Evolutionary conservation across 1,140 invertebrate genomes (phyloP).

Genomic region (Eulimnadia texana): DNA sequence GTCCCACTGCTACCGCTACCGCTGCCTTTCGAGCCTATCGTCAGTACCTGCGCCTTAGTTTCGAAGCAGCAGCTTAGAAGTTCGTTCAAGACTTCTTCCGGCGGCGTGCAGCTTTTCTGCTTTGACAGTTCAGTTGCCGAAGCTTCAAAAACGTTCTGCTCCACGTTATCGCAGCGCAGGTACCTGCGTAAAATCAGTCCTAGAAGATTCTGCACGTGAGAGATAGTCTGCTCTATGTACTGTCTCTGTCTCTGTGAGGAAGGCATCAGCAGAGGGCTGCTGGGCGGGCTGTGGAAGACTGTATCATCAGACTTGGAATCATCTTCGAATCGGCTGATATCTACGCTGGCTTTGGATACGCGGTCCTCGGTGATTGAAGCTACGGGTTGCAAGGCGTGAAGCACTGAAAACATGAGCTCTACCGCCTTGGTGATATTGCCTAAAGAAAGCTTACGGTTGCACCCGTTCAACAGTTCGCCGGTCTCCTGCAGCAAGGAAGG

Average conservation of each 20-base stretch:
- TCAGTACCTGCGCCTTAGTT: too few species aligned
- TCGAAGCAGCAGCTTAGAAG: too few species aligned
- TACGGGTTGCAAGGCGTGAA: neutral
- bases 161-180: neutral
- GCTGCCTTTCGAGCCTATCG: too few species aligned
- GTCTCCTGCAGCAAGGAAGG: slow-evolving; percentile 55
- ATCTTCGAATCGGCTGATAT: neutral
- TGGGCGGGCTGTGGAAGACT: slow-evolving; percentile 11
- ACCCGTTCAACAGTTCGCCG: slow-evolving; percentile 25
- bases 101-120: too few species aligned
- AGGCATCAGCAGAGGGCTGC: neutral
- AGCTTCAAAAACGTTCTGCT: too few species aligned
- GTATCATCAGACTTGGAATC: neutral
- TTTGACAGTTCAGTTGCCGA: too few species aligned
- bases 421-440: slow-evolving; percentile 15
- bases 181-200: neutral
- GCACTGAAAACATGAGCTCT: neutral
- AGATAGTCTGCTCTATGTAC: neutral
- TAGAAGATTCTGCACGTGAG: neutral
- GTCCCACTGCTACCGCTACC: too few species aligned
- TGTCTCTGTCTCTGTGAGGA: slow-evolving; percentile 5
- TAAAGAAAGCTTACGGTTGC: slow-evolving; percentile 17
- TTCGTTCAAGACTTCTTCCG: too few species aligned
- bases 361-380: neutral
- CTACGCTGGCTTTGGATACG: neutral